Conservation (phyloP, 2,797 vertebrate species). For the Aulostomus chinensis region DNA sequence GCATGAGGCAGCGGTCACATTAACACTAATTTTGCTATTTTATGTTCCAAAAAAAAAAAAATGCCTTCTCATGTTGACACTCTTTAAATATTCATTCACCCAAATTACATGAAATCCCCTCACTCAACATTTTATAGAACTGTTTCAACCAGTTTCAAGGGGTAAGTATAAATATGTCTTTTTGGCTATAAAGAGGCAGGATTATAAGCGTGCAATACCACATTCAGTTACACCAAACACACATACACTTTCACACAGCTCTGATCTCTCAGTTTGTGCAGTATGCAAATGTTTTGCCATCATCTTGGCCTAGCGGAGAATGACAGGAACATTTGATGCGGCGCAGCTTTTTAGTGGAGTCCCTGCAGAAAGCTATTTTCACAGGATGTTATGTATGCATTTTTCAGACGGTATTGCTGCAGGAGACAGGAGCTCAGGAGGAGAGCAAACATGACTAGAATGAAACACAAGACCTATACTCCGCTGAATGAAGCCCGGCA, state of each 20-base stretch:
- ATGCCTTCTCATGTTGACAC: too few species aligned
- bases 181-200: neutral
- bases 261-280: conserved; percentile 52
- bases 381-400: conserved; percentile 77
- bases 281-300: conserved; percentile 74
- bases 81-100: too few species aligned
- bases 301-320: conserved; percentile 60
- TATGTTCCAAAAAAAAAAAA: too few species aligned
- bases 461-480: conserved; percentile 70
- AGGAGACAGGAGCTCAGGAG: conserved; percentile 72
- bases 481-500: conserved; percentile 55
- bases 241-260: conserved; percentile 21
- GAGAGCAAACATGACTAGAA: conserved; percentile 66
- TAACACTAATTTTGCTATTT: too few species aligned
- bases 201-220: conserved; percentile 7
- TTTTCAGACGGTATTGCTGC: conserved; percentile 76
- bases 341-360: conserved; percentile 65
- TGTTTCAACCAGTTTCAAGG: too few species aligned
- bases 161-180: too few species aligned
- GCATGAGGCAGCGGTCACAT: too few species aligned
- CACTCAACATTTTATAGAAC: too few species aligned
- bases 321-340: conserved; percentile 72
- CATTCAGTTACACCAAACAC: neutral
- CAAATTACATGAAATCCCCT: too few species aligned
- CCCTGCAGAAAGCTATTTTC: conserved; percentile 75